Evolutionary conservation across 1,140 invertebrate species (phyloP).

Genomic region (Apis dorsata): DNA sequence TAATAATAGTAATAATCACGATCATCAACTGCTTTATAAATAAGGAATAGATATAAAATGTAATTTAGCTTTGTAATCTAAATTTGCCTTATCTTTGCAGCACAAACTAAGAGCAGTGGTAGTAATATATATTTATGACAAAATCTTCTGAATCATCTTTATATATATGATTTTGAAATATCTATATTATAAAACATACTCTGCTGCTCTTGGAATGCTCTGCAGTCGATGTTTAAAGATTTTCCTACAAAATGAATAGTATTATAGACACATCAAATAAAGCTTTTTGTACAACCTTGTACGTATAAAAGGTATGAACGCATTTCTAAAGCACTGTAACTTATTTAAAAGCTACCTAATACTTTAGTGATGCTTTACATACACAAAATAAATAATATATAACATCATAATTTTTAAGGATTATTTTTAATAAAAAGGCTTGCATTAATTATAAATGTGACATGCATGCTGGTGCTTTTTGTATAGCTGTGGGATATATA

Average conservation of each 20-base stretch:
- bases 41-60: constrained; percentile 57
- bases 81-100: constrained; percentile 68
- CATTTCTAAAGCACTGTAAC: constrained; percentile 53
- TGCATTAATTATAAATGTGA: constrained; percentile 54
- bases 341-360: constrained; percentile 42
- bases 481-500: constrained; percentile 61
- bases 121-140: constrained; percentile 44
- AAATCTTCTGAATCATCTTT: constrained; percentile 27
- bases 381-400: constrained; percentile 41
- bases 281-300: constrained; percentile 56
- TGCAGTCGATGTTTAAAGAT: constrained; percentile 53
- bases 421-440: constrained; percentile 36
- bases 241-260: constrained; percentile 59
- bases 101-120: constrained; percentile 51
- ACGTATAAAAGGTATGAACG: constrained; percentile 24
- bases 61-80: constrained; percentile 67
- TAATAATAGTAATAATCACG: constrained; percentile 58
- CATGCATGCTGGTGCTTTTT: constrained; percentile 67
- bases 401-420: constrained; percentile 40
- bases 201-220: constrained; percentile 51
- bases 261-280: constrained; percentile 42
- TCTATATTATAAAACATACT: constrained; percentile 34
- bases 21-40: constrained; percentile 55
- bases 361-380: constrained; percentile 52
- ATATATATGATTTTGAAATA: constrained; percentile 35